Evolutionary conservation across 2,113 vertebrate genomes (phyloP).

Genomic region (Psittacula cyanocephala): DNA sequence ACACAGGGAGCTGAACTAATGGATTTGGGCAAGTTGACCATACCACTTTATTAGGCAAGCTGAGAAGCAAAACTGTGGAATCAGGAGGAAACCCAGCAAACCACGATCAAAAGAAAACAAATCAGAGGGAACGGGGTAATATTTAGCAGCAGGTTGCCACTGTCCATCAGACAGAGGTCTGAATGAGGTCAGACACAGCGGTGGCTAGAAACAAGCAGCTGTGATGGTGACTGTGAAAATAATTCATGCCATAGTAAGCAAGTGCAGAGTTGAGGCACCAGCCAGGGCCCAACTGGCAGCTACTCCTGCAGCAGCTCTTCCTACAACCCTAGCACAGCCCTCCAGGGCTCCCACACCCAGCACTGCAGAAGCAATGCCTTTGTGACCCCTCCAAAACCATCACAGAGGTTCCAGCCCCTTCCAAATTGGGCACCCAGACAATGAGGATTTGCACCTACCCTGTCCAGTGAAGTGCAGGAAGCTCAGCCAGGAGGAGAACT

Average conservation of each 20-base stretch:
- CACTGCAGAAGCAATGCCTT: fast-evolving
- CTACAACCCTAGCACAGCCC: fast-evolving
- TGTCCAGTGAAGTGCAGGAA: fast-evolving
- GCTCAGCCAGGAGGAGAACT: neutral
- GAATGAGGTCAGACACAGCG: neutral
- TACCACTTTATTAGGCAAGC: neutral
- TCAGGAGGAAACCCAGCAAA: neutral
- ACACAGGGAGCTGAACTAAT: neutral
- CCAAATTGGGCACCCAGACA: fast-evolving
- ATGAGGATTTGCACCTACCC: fast-evolving
- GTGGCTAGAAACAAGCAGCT: neutral
- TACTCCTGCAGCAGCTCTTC: neutral
- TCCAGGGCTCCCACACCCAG: fast-evolving
- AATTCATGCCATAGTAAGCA: fast-evolving
- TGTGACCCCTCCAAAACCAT: neutral
- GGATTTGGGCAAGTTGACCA: neutral
- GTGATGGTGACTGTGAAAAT: fast-evolving
- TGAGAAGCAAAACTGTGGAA: neutral
- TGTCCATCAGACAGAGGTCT: neutral
- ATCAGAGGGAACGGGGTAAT: neutral
- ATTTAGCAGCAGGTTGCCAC: neutral
- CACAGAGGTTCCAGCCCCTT: neutral
- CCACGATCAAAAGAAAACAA: neutral
- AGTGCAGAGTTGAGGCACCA: neutral
- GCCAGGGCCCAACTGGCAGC: neutral